Percentiles rank a stretch among this genome's conserved stretches.
These are phyloP conservation scores for Promerops cafer DNA, from an alignment of 2,113 vertebrate genomes.

Conservation along the genomic window DNA sequence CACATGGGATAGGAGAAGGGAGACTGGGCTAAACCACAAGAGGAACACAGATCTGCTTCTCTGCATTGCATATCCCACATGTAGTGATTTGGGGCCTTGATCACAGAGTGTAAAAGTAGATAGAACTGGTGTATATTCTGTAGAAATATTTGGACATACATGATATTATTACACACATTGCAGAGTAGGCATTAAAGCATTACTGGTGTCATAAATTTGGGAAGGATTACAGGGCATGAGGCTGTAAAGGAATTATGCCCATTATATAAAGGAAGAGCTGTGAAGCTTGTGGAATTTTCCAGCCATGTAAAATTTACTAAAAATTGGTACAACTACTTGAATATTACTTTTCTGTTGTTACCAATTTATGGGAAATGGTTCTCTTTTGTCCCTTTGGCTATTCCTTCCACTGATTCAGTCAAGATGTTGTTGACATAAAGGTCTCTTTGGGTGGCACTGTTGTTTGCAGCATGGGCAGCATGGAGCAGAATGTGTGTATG, in stretches of 20 bases:
- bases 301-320: not conserved
- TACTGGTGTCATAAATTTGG: not conserved
- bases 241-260: not conserved
- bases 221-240: not conserved
- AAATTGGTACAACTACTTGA: not conserved
- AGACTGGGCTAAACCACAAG: not conserved
- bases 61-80: not conserved
- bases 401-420: not conserved
- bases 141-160: accelerated
- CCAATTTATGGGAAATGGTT: not conserved
- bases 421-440: not conserved
- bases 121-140: not conserved
- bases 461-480: not conserved
- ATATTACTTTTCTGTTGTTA: not conserved
- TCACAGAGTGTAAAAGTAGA: not conserved
- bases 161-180: not conserved
- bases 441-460: not conserved
- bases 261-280: not conserved
- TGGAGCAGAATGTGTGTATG: not conserved
- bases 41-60: not conserved
- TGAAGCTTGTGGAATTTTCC: not conserved
- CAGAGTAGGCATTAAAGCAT: not conserved
- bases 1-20: accelerated
- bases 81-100: not conserved
- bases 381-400: not conserved